Conservation (phyloP, 2,113 vertebrate genomes). For the Pachyramphus minor region DNA sequence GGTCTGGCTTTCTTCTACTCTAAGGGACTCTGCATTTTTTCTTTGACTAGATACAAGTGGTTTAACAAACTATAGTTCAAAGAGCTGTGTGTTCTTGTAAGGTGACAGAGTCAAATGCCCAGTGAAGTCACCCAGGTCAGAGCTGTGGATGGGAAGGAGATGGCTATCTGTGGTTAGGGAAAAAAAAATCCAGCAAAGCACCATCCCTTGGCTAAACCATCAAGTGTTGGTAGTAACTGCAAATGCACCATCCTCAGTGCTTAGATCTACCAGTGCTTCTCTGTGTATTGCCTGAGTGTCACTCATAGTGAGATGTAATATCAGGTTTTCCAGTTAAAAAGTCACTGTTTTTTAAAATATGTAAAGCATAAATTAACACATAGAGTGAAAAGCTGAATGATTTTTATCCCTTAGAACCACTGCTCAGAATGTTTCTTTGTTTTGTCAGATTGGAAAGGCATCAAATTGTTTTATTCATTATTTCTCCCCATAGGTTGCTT, state of each 20-base stretch:
- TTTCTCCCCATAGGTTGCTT: constrained; percentile 14
- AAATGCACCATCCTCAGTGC: not conserved
- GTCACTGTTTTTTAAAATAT: not conserved
- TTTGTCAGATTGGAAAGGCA: constrained; percentile 34
- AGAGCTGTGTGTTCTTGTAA: not conserved
- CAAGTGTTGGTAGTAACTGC: not conserved
- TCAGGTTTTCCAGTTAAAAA: not conserved
- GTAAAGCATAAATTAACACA: constrained; percentile 30
- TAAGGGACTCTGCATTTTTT: not conserved
- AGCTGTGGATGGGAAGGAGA: not conserved
- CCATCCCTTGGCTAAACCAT: not conserved
- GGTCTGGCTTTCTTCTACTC: not conserved
- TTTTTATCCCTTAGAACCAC: not conserved
- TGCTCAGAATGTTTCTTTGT: constrained; percentile 25
- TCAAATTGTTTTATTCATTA: constrained; percentile 46
- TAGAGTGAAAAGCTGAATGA: not conserved
- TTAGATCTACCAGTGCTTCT: not conserved
- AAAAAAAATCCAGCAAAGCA: not conserved
- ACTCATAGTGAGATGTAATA: not conserved
- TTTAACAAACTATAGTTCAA: not conserved
- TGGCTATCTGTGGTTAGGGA: not conserved
- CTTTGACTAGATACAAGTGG: not conserved
- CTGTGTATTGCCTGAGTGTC: not conserved
- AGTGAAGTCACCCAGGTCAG: not conserved
- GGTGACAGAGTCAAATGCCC: not conserved